phyloP scores from a whole-genome alignment of 1,140 invertebrate species.

The Microplitis mediator region DNA sequence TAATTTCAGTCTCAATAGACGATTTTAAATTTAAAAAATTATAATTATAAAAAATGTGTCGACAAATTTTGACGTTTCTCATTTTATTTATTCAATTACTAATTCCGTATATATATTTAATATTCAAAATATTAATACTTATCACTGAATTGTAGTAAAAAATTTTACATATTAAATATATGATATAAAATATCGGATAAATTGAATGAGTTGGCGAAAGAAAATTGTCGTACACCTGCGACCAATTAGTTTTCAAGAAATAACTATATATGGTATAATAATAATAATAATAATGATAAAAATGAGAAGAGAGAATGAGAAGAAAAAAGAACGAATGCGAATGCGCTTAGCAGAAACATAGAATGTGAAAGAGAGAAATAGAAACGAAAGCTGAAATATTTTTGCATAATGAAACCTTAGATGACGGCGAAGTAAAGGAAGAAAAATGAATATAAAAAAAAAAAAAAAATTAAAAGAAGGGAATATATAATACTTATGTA shows the following conservation, averaged over 20 bases:
- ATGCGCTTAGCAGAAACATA: background rate
- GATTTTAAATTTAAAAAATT: background rate
- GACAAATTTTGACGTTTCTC: constrained; percentile 7
- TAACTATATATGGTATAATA: constrained; percentile 19
- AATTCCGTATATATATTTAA: background rate
- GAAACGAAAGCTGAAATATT: constrained; percentile 46
- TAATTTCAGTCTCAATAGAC: background rate
- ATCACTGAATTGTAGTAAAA: too few relatives aligned
- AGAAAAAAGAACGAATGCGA: constrained; percentile 15
- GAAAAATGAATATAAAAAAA: constrained; percentile 2
- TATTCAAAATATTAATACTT: too few relatives aligned
- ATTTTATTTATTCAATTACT: background rate
- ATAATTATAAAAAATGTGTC: background rate
- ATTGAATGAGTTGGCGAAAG: constrained; percentile 16
- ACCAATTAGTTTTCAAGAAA: constrained; percentile 37
- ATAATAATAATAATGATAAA: too few relatives aligned
- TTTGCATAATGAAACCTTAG: constrained; percentile 48
- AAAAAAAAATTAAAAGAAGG: constrained; percentile 21
- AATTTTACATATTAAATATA: background rate
- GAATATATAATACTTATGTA: constrained; percentile 44
- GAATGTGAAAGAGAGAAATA: constrained; percentile 13
- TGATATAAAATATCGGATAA: constrained; percentile 14
- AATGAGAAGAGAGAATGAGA: constrained; percentile 6
- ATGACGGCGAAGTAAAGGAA: constrained; percentile 24
- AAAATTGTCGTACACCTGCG: constrained; percentile 30